Evolutionary conservation across 2,113 vertebrate species (phyloP), one percentile per base, ranked within the genome.

Genomic region (Helogale parvula): DNA sequence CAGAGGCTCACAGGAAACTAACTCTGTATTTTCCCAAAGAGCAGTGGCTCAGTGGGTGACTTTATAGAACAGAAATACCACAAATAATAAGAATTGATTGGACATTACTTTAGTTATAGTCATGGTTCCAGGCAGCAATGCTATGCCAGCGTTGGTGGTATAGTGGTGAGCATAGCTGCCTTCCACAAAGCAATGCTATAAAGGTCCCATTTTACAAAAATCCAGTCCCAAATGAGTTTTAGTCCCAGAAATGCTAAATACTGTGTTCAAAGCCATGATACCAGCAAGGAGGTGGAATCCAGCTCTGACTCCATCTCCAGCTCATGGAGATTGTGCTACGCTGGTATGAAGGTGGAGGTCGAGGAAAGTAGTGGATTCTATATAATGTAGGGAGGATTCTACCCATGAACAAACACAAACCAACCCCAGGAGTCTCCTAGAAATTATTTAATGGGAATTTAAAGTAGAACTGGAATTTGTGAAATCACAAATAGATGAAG

Each of bases 151-250:
- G 98, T 98, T 99, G 99, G 98, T 99, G 98, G 98, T 99, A 99
- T 99, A 98, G 98, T 99, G 98, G 99, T 99, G 96, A 99, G 98
- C 98, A 99, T 99, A 99, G 98, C 99, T 99, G 99, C 98, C 98
- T 99, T 99, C 98, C 97, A 98, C 38, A 94, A 89, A 94, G 16
- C 79, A 90, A 88, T 88, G 77, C 31, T 69, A 29, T 47, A 33
- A 72, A 91, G n/a, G 38, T 5, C 29, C 60, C 41, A 74, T 94
- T 95, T 90, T 74, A 65, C 4, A 83, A 71, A 93, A 79, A 69
- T 15, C 19, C 25, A 54, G 69, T 5, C 38, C 38, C 72, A 63
- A 19, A 72, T 33, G 9, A 63, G 72, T 50, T 29, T 82, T 86
- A 76, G n/a, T 19, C n/a, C 7, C 63, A 33, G 33, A 69, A 57